phyloP scores from a whole-genome alignment of 1,140 invertebrate genomes.

The Atta colombica region DNA sequence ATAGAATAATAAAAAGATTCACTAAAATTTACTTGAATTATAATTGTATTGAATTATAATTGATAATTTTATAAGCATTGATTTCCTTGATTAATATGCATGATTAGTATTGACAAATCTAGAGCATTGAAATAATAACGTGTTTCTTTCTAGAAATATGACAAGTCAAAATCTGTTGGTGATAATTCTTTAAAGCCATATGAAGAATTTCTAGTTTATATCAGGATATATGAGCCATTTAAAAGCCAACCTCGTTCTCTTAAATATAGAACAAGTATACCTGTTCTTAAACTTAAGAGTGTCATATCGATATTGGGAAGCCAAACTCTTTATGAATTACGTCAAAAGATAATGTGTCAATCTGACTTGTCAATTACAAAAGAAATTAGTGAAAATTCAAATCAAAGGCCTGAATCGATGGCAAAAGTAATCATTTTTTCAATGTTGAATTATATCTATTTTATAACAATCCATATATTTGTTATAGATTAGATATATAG shows the following conservation, averaged over 20 bases:
- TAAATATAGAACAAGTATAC: neutral
- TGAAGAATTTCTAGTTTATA: constrained; percentile 82
- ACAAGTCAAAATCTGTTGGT: neutral
- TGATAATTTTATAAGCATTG: neutral
- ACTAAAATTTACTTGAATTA: neutral
- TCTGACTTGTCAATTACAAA: constrained; percentile 89
- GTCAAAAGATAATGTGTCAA: constrained; percentile 90
- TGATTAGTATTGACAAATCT: neutral
- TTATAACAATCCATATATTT: constrained; percentile 19
- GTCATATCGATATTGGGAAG: constrained; percentile 89
- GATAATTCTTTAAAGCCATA: constrained; percentile 50
- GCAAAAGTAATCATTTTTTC: constrained; percentile 85
- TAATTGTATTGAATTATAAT: neutral
- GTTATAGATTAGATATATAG: neutral
- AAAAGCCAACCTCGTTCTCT: neutral
- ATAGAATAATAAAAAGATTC: neutral
- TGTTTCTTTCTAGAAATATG: constrained; percentile 26
- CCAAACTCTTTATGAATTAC: constrained; percentile 89
- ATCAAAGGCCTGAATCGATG: constrained; percentile 78
- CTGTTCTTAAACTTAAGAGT: constrained; percentile 83
- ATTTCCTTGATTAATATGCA: neutral
- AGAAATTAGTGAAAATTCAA: constrained; percentile 89
- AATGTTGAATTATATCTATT: neutral
- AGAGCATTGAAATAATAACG: neutral
- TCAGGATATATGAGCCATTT: constrained; percentile 85